A percentile compares a stretch with the other conserved stretches of the same genome.
Conservation (phyloP, 2,888 invertebrate genomes). For the Noctua fimbriata region DNA sequence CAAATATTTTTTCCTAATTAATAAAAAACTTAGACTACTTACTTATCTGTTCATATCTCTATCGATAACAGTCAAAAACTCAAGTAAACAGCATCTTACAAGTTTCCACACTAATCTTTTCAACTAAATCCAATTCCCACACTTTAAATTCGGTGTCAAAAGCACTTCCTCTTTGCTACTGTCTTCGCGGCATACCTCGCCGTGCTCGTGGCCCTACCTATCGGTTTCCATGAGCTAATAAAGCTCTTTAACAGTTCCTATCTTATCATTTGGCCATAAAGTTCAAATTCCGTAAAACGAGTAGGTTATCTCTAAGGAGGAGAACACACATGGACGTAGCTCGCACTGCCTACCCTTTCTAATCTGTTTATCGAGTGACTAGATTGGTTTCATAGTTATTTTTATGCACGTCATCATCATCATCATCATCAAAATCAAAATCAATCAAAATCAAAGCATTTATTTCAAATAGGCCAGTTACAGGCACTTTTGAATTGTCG, state of each 20-base stretch:
- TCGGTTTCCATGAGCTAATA: slow-evolving; percentile 31
- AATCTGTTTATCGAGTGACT: no score
- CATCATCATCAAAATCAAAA: no score
- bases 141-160: slow-evolving; percentile 51
- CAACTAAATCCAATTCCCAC: slow-evolving; percentile 29
- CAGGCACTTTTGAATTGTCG: no score
- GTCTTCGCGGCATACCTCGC: slow-evolving; percentile 23
- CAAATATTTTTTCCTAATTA: neutral
- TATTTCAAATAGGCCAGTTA: no score
- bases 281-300: slow-evolving; percentile 53
- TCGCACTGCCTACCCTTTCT: neutral
- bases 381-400: no score
- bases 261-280: slow-evolving; percentile 54
- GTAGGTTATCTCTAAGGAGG: slow-evolving; percentile 38
- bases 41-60: neutral
- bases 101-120: slow-evolving; percentile 13
- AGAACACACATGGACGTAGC: slow-evolving; percentile 13
- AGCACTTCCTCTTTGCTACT: slow-evolving; percentile 46
- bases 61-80: neutral
- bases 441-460: no score
- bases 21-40: neutral
- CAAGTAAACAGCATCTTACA: slow-evolving; percentile 2
- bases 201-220: slow-evolving; percentile 20
- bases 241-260: slow-evolving; percentile 39
- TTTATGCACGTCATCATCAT: no score